Conservation (phyloP, 2,888 invertebrate species). For the Drosophila yooni region DNA sequence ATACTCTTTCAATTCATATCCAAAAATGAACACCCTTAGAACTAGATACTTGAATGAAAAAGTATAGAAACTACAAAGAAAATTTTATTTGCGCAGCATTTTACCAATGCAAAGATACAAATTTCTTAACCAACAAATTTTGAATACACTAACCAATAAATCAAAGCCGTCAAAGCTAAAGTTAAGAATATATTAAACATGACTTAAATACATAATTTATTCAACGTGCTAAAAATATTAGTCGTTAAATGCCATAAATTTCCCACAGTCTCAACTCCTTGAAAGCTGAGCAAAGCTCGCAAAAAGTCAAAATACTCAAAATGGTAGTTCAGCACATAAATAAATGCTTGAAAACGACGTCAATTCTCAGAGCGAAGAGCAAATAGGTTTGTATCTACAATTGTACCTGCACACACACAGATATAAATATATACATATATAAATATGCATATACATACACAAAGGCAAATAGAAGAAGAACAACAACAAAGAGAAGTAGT, state of each 20-base stretch:
- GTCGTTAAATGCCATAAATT: not conserved
- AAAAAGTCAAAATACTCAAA: not conserved
- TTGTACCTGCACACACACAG: slow-evolving; percentile 7
- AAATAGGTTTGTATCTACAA: slow-evolving; percentile 15
- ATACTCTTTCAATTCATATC: not conserved
- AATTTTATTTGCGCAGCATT: slow-evolving; percentile 58
- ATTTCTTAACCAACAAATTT: slow-evolving; percentile 1
- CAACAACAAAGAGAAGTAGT: slow-evolving; percentile 27
- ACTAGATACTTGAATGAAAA: slow-evolving; percentile 6
- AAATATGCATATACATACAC: not conserved
- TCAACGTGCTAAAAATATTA: not conserved
- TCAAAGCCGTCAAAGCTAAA: too few relatives aligned
- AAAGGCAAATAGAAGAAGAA: not conserved
- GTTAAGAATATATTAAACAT: not conserved
- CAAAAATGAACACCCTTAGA: slow-evolving; percentile 33
- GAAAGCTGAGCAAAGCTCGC: not conserved
- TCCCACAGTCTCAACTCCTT: not conserved
- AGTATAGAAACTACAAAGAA: slow-evolving; percentile 12
- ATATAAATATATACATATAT: not conserved
- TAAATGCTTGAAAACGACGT: slow-evolving; percentile 28
- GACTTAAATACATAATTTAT: not conserved
- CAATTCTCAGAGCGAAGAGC: slow-evolving; percentile 20
- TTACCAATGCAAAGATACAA: slow-evolving; percentile 34
- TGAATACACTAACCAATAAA: slow-evolving; percentile 14
- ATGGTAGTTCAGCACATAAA: slow-evolving; percentile 4